Evolutionary conservation across 92 coral and sea anemone species (phyloP).

Genomic region (Zoanthus gigantus): DNA sequence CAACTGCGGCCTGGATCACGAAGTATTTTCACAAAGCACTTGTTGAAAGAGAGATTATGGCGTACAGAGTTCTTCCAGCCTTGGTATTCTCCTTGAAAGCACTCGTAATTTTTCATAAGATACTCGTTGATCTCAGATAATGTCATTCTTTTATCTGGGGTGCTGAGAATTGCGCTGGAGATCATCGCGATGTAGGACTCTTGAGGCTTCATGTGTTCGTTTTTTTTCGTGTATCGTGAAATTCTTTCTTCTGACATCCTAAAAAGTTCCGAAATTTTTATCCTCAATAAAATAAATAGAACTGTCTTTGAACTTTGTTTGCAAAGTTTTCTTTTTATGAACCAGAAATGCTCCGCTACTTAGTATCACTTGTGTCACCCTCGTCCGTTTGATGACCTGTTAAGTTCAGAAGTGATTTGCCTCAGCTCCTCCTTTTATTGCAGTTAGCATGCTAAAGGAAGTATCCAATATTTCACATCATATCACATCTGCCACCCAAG

Average conservation of each 20-base stretch:
- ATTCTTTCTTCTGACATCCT: conserved; percentile 16
- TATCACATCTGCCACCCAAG: conserved; percentile 37
- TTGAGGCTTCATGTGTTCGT: conserved; percentile 44
- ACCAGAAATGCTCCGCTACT: not conserved
- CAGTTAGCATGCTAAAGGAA: conserved; percentile 5
- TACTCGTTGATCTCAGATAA: conserved; percentile 67
- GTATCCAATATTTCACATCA: conserved; percentile 29
- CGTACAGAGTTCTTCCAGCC: conserved; percentile 70
- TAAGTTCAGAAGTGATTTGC: not conserved
- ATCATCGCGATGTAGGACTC: conserved; percentile 65
- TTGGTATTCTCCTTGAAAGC: conserved; percentile 62
- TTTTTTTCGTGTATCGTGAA: not conserved
- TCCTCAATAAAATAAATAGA: not conserved
- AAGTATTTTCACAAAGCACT: conserved; percentile 65
- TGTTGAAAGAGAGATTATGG: conserved; percentile 67
- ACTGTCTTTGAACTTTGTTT: not conserved
- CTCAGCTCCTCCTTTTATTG: not conserved
- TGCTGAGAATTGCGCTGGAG: conserved; percentile 59
- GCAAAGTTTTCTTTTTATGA: not conserved
- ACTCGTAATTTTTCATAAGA: conserved; percentile 57
- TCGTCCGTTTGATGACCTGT: not conserved
- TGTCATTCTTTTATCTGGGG: conserved; percentile 64
- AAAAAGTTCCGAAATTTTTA: not conserved
- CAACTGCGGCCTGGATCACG: conserved; percentile 67
- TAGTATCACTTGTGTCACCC: not conserved